Base-by-base conservation (phyloP, 2,797 vertebrate species). In the Otolemur crassicaudatus region DNA sequence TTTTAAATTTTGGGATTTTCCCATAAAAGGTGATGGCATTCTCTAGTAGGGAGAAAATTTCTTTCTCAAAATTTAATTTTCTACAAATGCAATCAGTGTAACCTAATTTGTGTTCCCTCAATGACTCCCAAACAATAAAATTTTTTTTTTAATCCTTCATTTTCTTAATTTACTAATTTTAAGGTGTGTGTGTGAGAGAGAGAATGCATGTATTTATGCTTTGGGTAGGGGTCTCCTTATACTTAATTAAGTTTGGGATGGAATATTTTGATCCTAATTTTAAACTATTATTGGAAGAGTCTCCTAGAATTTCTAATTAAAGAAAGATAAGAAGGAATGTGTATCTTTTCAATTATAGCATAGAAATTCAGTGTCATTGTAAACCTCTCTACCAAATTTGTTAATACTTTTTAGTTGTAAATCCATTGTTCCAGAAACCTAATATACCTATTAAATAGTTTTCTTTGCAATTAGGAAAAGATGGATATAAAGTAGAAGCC, bases 251-350 rank as follows among this genome's bases (percentile, higher is more conserved):
- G 20, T 91, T 96, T 85, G 27, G 65, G 40, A 17, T 93, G 25
- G 20, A 79, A 84, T 96, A 92, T 95, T 95, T 17, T 85, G 40
- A 75, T 81, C 22, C 94, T 94, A 73, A 23, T 94, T 94, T 94
- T 96, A 53, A 16, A 16, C n/a, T 95, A 89, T 90, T 34, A 61
- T 0, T 94, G 72, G 90, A 86, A 29, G 49, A 63, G 3, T 94
- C 67, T 87, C n/a, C 81, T 79, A 67, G n/a, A 81, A 86, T 94
- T 96, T 91, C 60, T 94, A 79, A 92, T 76, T 76, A 88, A 91
- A 82, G 46, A 92, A 72, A 93, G 22, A 80, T 88, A 82, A 73
- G 3, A 84, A 85, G 25, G 19, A 96, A 86, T 86, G 0, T 94
- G 29, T 88, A 87, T 69, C 23, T 16, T 95, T 94, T 92, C 40